phyloP scores from a whole-genome alignment of 2,113 vertebrate genomes.

The Clinocottus analis region DNA sequence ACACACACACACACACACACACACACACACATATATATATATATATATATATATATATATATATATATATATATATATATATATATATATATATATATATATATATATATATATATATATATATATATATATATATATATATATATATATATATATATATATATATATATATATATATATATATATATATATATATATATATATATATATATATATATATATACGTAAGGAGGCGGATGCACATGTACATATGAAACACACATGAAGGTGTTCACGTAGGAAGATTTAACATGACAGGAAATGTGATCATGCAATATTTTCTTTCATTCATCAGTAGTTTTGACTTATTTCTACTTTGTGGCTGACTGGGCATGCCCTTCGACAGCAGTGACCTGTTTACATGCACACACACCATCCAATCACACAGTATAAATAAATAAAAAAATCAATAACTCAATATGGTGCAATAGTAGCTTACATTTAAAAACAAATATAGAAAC shows the following conservation, averaged over 20 bases:
- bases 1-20: too few species aligned
- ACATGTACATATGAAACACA: constrained; percentile 7
- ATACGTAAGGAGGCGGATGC: not conserved
- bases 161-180: too few species aligned
- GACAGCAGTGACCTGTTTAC: not conserved
- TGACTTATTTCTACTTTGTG: not conserved
- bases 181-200: too few species aligned
- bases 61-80: too few species aligned
- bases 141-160: too few species aligned
- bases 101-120: too few species aligned
- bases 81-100: too few species aligned
- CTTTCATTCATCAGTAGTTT: not conserved
- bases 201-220: too few species aligned
- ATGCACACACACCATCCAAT: not conserved
- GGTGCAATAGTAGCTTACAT: not conserved
- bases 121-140: too few species aligned
- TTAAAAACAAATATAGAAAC: not conserved
- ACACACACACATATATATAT: not conserved
- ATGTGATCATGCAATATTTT: not conserved
- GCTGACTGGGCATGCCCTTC: not conserved
- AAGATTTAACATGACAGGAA: not conserved
- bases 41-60: too few species aligned
- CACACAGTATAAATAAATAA: not conserved
- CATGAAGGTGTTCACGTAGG: not conserved
- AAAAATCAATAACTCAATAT: not conserved